Base-by-base conservation (phyloP, 2,888 invertebrate genomes). In the Pachydiplax longipennis region DNA sequence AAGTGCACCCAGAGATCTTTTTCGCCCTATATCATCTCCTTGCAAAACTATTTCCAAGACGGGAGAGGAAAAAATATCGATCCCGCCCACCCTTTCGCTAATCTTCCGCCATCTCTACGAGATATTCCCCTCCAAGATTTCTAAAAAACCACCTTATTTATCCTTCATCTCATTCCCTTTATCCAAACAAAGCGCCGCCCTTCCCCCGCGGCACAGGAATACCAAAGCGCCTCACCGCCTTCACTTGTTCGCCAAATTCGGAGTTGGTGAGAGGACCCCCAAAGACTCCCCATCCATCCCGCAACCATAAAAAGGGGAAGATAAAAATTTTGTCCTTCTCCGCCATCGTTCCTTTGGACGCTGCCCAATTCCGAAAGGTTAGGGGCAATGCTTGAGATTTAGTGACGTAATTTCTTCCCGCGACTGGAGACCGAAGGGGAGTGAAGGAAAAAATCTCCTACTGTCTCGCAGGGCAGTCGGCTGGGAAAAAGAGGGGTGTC, bases 231-330 rank as follows among this genome's bases (percentile, higher is more conserved):
- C 83, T 83, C 83, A 58, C 80, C 80, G 37, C 35, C 44, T 53
- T 83, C 83, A 83, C 87, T 65, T 87, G 87, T 87, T 87, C 87
- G 87, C 87, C 87, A 87, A 87, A 87, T 87, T 87, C 87, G 87
- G 87, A 61, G 10, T 18, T 61, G 35, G n/a, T 25, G 83, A 18
- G 53, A 22, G 35, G 37, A 18, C 8, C 25, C 48, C 48, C 25
- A 25, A 31, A 15, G 44, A 10, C 44, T 31, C 80, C 80, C 25
- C 25, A 35, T 80, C 80, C 80, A 80, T 80, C 80, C 80, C 35
- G 2, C 80, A 18, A 25, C 48, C 48, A 44, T 25, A 53, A 48
- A 31, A 48, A 82, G 82, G 31, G 53, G 81, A 48, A 82, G 53
- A 53, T 44, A 53, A 35, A 83, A 65, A 87, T 25, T 73, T 25